phyloP scores from a whole-genome alignment of 1,140 invertebrate genomes.

The Mizuhopecten yessoensis region DNA sequence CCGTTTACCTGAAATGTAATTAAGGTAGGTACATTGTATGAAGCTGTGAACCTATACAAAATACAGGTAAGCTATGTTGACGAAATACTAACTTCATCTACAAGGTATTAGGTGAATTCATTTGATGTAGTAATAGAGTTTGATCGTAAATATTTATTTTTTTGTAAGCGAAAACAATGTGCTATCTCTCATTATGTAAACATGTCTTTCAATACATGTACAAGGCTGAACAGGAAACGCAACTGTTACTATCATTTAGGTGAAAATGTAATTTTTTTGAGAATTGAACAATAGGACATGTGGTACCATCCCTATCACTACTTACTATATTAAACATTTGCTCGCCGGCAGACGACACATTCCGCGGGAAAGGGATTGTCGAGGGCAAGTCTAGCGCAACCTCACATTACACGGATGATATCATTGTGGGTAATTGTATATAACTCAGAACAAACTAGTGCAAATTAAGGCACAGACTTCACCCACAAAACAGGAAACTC shows the following conservation, averaged over 20 bases:
- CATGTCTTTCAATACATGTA: neutral
- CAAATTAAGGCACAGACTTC: neutral
- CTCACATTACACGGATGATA: neutral
- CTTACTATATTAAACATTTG: neutral
- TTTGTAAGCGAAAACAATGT: neutral
- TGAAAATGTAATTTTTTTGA: neutral
- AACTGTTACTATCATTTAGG: neutral
- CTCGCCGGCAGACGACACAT: neutral
- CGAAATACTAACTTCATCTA: neutral
- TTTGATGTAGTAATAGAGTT: neutral
- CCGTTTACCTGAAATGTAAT: neutral
- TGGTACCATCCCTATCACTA: neutral
- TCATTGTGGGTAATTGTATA: neutral
- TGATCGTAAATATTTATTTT: neutral
- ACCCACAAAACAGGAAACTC: slow-evolving; percentile 25
- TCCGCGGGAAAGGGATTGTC: slow-evolving; percentile 15
- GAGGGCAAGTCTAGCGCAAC: neutral
- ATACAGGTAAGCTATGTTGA: neutral
- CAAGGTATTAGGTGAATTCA: neutral
- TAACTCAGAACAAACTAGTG: neutral
- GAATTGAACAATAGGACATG: neutral
- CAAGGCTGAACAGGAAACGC: neutral
- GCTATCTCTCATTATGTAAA: neutral
- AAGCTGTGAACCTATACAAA: too few relatives aligned
- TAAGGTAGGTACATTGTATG: neutral